These are phyloP conservation scores for Samia ricini DNA, from an alignment of 1,140 invertebrate genomes.

Conservation along the genomic window DNA sequence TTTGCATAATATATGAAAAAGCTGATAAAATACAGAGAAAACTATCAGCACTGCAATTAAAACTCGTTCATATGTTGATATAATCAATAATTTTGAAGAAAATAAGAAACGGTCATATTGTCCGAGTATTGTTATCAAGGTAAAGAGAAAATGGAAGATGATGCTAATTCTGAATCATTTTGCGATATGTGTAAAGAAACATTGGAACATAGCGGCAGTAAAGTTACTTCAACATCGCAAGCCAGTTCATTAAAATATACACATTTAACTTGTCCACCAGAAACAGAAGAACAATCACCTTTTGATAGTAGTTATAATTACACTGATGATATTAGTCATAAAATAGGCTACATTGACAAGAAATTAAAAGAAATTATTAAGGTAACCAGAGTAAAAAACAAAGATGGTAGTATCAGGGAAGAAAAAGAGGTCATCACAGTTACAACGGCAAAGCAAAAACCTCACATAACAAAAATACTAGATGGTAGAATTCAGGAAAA, in stretches of 20 bases:
- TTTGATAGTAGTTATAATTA: background rate
- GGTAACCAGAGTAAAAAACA: constrained; percentile 26
- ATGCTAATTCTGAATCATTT: background rate
- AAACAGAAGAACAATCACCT: constrained; percentile 5
- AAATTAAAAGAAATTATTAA: constrained; percentile 33
- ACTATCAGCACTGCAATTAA: constrained; percentile 1
- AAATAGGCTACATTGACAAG: constrained; percentile 24
- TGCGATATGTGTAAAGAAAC: constrained; percentile 10
- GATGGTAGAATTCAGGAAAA: background rate
- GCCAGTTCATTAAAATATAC: background rate
- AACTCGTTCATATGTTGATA: constrained; percentile 6
- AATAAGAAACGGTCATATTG: constrained; percentile 16
- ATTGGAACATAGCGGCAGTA: background rate
- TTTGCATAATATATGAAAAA: constrained; percentile 1
- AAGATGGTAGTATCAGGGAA: constrained; percentile 34
- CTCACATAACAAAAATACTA: background rate
- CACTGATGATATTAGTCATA: background rate
- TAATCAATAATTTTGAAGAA: background rate
- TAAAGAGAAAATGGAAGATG: constrained; percentile 20
- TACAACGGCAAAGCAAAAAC: constrained; percentile 31
- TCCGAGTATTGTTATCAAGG: constrained; percentile 17
- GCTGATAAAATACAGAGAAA: constrained; percentile 1
- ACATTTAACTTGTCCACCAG: background rate
- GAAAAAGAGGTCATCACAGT: constrained; percentile 36
- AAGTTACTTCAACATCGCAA: background rate